These are phyloP conservation scores for Teleiodes luculella DNA, from an alignment of 2,888 invertebrate genomes.

Conservation along the genomic window DNA sequence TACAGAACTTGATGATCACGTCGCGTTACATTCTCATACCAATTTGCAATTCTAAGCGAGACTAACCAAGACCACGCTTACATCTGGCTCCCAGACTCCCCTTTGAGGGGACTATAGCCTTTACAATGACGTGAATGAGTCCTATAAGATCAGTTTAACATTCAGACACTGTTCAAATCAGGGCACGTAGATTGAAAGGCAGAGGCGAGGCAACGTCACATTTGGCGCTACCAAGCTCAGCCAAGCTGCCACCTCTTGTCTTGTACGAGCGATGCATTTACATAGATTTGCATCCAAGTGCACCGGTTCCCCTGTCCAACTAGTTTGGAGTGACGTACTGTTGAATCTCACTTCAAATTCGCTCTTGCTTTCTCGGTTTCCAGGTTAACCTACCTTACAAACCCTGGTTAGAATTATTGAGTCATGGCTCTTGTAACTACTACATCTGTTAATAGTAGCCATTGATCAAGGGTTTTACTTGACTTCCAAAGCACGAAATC, in stretches of 20 bases:
- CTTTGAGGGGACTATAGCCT: neutral
- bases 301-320: neutral
- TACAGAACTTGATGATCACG: too few species aligned
- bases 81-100: neutral
- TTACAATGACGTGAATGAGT: neutral
- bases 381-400: too few species aligned
- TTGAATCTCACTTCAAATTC: neutral
- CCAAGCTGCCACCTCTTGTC: slow-evolving; percentile 10
- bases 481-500: too few species aligned
- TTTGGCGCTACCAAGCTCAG: slow-evolving; percentile 6
- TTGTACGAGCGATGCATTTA: slow-evolving; percentile 21
- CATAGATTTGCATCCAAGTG: slow-evolving; percentile 34
- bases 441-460: too few species aligned
- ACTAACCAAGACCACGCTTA: too few species aligned
- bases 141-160: neutral
- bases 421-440: too few species aligned
- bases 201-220: slow-evolving; percentile 10
- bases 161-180: slow-evolving; percentile 7
- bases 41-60: too few species aligned
- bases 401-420: too few species aligned
- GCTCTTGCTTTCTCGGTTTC: neutral
- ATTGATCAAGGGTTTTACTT: too few species aligned
- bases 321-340: neutral
- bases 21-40: too few species aligned
- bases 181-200: slow-evolving; percentile 23